phyloP scores from a whole-genome alignment of 2,888 invertebrate genomes.

The Drosophila monieri region DNA sequence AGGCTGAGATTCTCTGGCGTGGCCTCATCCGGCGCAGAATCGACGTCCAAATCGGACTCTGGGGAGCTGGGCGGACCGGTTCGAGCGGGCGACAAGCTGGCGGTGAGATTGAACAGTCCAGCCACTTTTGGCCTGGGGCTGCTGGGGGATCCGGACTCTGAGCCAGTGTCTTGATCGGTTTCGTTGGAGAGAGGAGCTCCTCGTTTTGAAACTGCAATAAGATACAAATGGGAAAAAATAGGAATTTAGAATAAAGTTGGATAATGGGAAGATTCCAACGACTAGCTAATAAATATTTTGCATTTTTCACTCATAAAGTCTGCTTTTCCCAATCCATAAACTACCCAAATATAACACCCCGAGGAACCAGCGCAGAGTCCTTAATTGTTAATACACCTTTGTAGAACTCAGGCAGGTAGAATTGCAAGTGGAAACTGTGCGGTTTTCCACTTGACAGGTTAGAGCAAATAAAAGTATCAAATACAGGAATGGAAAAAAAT shows the following conservation, averaged over 20 bases:
- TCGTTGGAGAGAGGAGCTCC: slow-evolving; percentile 83
- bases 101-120: slow-evolving; percentile 78
- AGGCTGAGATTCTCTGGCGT: slow-evolving; percentile 93
- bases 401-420: slow-evolving; percentile 36
- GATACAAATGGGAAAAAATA: neutral
- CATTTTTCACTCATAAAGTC: no score
- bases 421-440: slow-evolving; percentile 55
- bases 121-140: slow-evolving; percentile 81
- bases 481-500: slow-evolving; percentile 43
- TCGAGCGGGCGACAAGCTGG: slow-evolving; percentile 82
- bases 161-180: slow-evolving; percentile 84
- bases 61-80: slow-evolving; percentile 84
- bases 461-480: slow-evolving; percentile 74
- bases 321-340: neutral
- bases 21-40: slow-evolving; percentile 85
- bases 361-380: neutral
- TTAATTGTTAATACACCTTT: neutral
- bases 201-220: slow-evolving; percentile 82
- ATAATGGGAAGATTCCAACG: neutral
- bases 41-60: slow-evolving; percentile 84
- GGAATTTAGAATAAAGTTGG: neutral
- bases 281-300: neutral
- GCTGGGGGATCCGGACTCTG: slow-evolving; percentile 83
- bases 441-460: slow-evolving; percentile 61
- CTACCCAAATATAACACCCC: neutral